A percentile compares a stretch with the other conserved stretches of the same genome.
phyloP scores from a whole-genome alignment of 2,113 vertebrate species.

The Brachirus orientalis region DNA sequence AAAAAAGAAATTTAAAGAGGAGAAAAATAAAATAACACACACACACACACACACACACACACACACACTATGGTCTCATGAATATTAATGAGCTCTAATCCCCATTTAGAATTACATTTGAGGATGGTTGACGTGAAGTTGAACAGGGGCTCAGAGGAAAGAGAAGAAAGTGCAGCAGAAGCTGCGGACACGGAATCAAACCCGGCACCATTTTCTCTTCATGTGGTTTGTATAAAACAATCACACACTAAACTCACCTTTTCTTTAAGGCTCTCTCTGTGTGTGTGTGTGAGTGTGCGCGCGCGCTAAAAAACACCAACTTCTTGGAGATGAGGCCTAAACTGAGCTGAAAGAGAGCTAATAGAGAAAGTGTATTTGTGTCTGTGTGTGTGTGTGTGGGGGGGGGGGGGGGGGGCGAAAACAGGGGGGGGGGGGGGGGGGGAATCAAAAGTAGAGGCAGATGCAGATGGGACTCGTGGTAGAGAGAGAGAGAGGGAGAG shows the following conservation, averaged over 20 bases:
- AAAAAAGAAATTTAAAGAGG: slow-evolving; percentile 26
- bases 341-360: slow-evolving; percentile 89
- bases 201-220: slow-evolving; percentile 44
- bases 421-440: slow-evolving; percentile 29
- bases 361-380: slow-evolving; percentile 70
- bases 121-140: slow-evolving; percentile 85
- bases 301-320: slow-evolving; percentile 69
- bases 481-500: not conserved
- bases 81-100: slow-evolving; percentile 85
- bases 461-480: slow-evolving; percentile 80
- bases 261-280: too few species aligned
- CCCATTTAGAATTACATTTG: slow-evolving; percentile 87
- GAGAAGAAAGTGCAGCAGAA: slow-evolving; percentile 55
- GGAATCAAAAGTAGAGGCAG: too few species aligned
- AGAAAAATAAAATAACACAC: slow-evolving; percentile 20
- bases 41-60: slow-evolving; percentile 34
- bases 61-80: slow-evolving; percentile 71
- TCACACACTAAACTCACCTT: not conserved
- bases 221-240: slow-evolving; percentile 22
- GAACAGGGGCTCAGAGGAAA: slow-evolving; percentile 73
- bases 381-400: slow-evolving; percentile 31
- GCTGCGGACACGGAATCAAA: slow-evolving; percentile 76
- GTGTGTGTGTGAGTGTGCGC: too few species aligned
- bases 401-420: slow-evolving; percentile 17
- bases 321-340: slow-evolving; percentile 82